phyloP scores from a whole-genome alignment of 2,113 vertebrate genomes.

The Brachypteracias leptosomus region DNA sequence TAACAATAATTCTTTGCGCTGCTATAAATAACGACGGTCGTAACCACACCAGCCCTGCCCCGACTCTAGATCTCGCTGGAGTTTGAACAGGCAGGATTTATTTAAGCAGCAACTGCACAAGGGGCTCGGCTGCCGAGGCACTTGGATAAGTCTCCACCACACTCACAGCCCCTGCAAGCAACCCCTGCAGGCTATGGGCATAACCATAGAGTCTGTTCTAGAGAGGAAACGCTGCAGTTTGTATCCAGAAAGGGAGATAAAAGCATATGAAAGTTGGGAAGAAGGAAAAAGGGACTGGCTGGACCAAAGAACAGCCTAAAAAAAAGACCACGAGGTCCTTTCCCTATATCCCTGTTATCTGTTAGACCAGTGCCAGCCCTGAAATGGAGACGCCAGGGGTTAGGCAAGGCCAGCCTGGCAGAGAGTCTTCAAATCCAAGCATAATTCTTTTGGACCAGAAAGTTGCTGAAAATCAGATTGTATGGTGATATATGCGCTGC shows the following conservation, averaged over 20 bases:
- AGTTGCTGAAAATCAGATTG: conserved; percentile 47
- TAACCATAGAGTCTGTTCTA: accelerated
- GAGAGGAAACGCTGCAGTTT: neutral
- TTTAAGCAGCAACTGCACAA: neutral
- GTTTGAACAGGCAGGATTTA: neutral
- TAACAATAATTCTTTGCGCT: neutral
- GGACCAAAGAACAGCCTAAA: neutral
- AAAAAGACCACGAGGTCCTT: neutral
- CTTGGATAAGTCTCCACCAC: neutral
- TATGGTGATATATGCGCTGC: conserved; percentile 10
- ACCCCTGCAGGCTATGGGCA: neutral
- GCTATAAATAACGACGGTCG: neutral
- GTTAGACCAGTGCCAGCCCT: neutral
- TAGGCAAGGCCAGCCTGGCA: neutral
- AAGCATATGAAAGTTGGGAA: neutral
- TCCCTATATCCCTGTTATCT: neutral
- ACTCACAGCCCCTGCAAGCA: neutral
- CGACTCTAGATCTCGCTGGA: neutral
- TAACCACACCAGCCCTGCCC: neutral
- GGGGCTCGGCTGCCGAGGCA: neutral
- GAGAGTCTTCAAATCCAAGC: neutral
- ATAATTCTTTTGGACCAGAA: neutral
- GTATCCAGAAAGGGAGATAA: neutral
- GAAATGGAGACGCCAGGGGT: neutral
- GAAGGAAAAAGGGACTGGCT: neutral